A percentile compares a stretch with the other conserved stretches of the same genome.
Conservation (phyloP, 2,113 vertebrate genomes). For the Bubalus kerabau region DNA sequence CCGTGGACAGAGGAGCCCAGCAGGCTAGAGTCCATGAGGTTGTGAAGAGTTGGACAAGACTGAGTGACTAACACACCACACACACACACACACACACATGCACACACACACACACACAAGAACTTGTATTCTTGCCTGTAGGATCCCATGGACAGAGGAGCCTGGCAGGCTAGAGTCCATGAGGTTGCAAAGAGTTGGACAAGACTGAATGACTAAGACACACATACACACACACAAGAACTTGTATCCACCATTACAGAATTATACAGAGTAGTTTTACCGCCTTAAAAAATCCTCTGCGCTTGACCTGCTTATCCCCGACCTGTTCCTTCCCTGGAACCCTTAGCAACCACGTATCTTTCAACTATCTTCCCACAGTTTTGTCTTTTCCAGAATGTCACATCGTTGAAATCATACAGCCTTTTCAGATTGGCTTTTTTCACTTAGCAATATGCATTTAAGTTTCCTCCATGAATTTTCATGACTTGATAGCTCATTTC, state of each 20-base stretch:
- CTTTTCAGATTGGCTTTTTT: background rate
- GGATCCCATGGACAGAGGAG: background rate
- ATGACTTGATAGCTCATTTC: background rate
- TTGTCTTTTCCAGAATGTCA: background rate
- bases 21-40: background rate
- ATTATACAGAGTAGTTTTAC: background rate
- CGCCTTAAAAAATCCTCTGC: background rate
- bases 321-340: background rate
- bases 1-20: background rate
- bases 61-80: background rate
- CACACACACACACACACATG: background rate
- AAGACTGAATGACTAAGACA: background rate
- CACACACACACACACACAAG: background rate
- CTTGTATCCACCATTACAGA: background rate
- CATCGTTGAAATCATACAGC: background rate
- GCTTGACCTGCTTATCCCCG: background rate
- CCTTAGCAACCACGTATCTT: background rate
- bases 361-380: background rate
- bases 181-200: background rate
- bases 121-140: background rate
- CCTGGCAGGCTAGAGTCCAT: fast-evolving
- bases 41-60: background rate
- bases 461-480: background rate
- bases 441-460: background rate
- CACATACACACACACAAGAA: background rate